phyloP scores from a whole-genome alignment of 2,888 invertebrate genomes.

The Octonoba sinensis region DNA sequence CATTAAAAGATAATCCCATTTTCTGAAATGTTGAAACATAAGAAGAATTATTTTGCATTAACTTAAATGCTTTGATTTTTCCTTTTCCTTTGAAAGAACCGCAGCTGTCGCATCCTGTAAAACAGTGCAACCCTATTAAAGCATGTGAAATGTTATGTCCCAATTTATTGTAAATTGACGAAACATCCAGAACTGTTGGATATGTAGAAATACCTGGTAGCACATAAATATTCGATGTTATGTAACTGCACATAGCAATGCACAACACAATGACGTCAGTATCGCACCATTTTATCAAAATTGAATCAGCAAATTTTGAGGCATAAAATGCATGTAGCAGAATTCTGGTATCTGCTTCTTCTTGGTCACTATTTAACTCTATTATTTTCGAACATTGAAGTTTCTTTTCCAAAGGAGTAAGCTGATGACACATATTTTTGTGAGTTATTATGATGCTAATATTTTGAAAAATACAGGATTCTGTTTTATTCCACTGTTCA shows the following conservation, averaged over 20 bases:
- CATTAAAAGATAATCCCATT: neutral
- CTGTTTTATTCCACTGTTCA: neutral
- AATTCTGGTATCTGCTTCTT: neutral
- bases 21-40: neutral
- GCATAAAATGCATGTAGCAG: conserved; percentile 1
- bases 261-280: neutral
- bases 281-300: neutral
- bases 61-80: neutral
- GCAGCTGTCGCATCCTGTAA: neutral
- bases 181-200: neutral
- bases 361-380: neutral
- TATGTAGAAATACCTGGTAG: no score
- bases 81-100: neutral
- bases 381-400: no score
- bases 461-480: neutral
- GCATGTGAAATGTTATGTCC: neutral
- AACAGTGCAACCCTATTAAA: neutral
- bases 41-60: neutral
- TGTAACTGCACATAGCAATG: neutral
- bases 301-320: neutral
- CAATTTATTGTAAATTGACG: neutral
- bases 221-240: neutral
- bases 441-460: neutral
- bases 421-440: neutral
- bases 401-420: neutral